Conservation (phyloP, 2,888 invertebrate species). For the Abrostola tripartita region DNA sequence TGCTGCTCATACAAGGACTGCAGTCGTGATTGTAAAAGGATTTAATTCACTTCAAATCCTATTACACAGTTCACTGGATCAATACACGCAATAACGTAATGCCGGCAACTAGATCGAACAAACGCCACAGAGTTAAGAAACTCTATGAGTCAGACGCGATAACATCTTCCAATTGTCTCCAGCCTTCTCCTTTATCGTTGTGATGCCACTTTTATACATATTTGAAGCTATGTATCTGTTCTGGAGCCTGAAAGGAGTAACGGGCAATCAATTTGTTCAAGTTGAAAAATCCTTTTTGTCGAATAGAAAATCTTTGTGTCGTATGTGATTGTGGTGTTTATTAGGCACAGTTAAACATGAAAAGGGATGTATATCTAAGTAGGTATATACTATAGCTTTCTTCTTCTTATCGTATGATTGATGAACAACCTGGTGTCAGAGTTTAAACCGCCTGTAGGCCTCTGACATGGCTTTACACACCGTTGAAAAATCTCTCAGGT, state of each 20-base stretch:
- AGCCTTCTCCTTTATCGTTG: neutral
- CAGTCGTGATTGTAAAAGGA: neutral
- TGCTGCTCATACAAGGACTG: too few relatives aligned
- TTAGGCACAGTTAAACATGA: too few relatives aligned
- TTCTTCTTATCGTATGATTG: too few relatives aligned
- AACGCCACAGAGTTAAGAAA: neutral
- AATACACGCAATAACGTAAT: conserved; percentile 1
- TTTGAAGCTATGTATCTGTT: neutral
- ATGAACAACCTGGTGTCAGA: too few relatives aligned
- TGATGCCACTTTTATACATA: neutral
- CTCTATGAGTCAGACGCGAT: conserved; percentile 1
- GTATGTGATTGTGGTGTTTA: neutral
- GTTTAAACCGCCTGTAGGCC: too few relatives aligned
- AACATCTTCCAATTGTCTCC: neutral
- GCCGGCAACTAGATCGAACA: neutral
- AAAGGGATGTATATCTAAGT: too few relatives aligned
- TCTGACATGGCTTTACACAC: too few relatives aligned
- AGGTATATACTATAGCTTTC: too few relatives aligned
- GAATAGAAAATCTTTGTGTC: neutral
- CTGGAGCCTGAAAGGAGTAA: neutral
- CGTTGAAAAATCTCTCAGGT: too few relatives aligned
- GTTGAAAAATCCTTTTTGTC: conserved; percentile 1
- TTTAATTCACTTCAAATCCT: neutral
- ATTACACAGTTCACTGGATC: neutral
- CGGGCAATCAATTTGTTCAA: conserved; percentile 14